Base-by-base conservation (phyloP, 2,113 vertebrate genomes). In the Circaetus gallicus region DNA sequence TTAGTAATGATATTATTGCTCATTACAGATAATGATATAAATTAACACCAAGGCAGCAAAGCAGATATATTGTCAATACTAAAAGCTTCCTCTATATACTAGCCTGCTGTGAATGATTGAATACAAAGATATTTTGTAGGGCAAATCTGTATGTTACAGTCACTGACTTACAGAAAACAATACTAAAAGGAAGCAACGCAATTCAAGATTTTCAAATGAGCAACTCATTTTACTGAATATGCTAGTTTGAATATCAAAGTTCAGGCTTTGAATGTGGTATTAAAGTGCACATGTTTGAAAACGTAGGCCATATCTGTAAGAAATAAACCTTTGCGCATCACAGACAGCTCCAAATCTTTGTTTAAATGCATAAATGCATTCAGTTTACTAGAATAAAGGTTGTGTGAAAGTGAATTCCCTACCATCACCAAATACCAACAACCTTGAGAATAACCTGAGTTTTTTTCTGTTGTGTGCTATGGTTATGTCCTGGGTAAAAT, bases 21-120 rank as follows among this genome's bases (percentile, higher is more conserved):
- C 77, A 82, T 91, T 95, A 90, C 34, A 82, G 90, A 77, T 97
- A 95, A 97, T 72, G 61, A 89, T 93, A 82, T 61, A 91, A 95
- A 96, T 93, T 90, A 92, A 67, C 77, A 90, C 63, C 2, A 11
- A 84, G 66, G 89, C 65, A 94, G 25, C 3, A 49, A 76, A 67
- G 71, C 34, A 90, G 58, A 91, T 92, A 36, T 5, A 22, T 34
- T 63, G 45, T 83, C 8, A 2, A 36, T 73, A 67, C 20, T 73
- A 28, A 56, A 71, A 77, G 14, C 9, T 40, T 90, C 50, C 32
- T 80, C 16, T 71, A 31, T 76, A 3, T 53, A 32, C 45, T 58
- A 66, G 66, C 36, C 49, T 50, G 22, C 36, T 86, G 74, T 70
- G 92, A 95, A 40, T 31, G 55, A 79, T 0, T 47, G 66, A 89